These are phyloP conservation scores for Psittacara wagleri DNA, from an alignment of 2,113 vertebrate genomes.

Conservation along the genomic window DNA sequence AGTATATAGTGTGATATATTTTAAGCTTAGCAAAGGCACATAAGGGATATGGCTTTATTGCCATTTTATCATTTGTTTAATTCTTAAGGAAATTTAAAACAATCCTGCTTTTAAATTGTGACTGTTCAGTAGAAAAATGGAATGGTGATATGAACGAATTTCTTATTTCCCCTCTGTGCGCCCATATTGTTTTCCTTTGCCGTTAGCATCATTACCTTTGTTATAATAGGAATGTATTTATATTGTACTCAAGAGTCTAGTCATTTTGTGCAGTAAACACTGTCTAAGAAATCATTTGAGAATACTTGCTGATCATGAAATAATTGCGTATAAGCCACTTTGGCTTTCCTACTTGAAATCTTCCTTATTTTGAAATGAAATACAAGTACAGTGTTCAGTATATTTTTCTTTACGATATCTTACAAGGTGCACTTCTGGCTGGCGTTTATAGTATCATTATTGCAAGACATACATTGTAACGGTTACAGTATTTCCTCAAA, in stretches of 20 bases:
- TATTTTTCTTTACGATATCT: background rate
- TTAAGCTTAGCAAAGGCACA: background rate
- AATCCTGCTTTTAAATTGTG: background rate
- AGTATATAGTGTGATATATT: background rate
- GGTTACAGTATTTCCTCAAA: background rate
- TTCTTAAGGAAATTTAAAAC: background rate
- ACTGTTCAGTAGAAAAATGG: background rate
- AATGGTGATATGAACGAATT: background rate
- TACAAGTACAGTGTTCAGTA: background rate
- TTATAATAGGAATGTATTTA: background rate
- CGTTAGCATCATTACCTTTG: background rate
- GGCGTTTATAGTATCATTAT: background rate
- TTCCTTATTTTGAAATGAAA: background rate
- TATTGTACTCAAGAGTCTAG: conserved; percentile 4
- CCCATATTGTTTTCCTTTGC: background rate
- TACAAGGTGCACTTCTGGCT: background rate
- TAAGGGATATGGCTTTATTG: background rate
- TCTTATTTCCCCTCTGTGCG: background rate
- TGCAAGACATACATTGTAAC: background rate
- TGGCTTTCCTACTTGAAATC: background rate
- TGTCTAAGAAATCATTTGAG: background rate
- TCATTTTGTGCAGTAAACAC: background rate
- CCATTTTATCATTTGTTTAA: background rate
- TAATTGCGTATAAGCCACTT: background rate
- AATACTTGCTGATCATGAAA: conserved; percentile 5